Conservation (phyloP, 2,113 vertebrate genomes). For the Entomyzon cyanotis region DNA sequence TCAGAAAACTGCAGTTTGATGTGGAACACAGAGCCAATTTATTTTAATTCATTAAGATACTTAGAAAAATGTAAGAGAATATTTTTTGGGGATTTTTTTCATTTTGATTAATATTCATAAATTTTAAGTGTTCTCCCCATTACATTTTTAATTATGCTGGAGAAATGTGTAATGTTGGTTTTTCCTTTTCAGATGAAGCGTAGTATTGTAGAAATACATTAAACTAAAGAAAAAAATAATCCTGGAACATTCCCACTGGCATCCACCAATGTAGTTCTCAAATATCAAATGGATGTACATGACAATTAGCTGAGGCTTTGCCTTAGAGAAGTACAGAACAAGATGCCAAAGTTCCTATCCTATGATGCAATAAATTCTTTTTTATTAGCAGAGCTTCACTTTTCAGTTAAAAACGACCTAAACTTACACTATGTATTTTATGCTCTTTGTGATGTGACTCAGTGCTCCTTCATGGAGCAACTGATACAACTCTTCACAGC, state of each 20-base stretch:
- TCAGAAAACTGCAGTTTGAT: not conserved
- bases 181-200: not conserved
- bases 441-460: not conserved
- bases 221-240: not conserved
- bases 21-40: not conserved
- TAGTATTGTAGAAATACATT: not conserved
- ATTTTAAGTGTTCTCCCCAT: not conserved
- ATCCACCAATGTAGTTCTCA: not conserved
- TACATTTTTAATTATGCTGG: not conserved
- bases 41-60: not conserved
- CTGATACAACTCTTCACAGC: not conserved
- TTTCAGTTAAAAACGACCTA: conserved; percentile 2
- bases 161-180: not conserved
- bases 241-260: not conserved
- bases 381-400: not conserved
- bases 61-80: not conserved
- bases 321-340: not conserved
- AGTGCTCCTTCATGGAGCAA: not conserved
- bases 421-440: not conserved
- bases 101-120: not conserved
- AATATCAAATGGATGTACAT: conserved; percentile 11
- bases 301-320: conserved; percentile 34
- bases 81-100: not conserved
- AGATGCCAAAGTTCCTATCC: conserved; percentile 18
- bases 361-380: conserved; percentile 22